Percentiles rank a stretch among this genome's conserved stretches.
Evolutionary conservation across 2,888 invertebrate species (phyloP).

Genomic region (Parochlus steinenii): DNA sequence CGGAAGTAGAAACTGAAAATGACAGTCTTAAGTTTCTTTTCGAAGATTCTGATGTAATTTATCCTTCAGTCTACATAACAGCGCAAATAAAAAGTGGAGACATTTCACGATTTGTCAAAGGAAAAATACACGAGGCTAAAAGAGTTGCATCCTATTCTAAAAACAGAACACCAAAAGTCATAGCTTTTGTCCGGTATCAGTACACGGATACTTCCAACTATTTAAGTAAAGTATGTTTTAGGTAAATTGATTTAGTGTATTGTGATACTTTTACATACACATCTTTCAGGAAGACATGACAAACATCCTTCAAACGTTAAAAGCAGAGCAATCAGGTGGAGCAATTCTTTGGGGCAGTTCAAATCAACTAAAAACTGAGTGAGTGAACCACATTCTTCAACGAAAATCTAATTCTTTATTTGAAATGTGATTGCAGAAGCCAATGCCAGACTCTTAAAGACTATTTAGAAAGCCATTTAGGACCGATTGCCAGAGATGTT

Average conservation of each 20-base stretch:
- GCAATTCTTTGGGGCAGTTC: slow-evolving; percentile 63
- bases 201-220: slow-evolving; percentile 44
- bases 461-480: slow-evolving; percentile 1
- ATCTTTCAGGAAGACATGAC: slow-evolving; percentile 38
- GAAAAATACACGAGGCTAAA: slow-evolving; percentile 44
- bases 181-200: slow-evolving; percentile 55
- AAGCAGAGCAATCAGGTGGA: slow-evolving; percentile 37
- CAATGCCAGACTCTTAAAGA: slow-evolving; percentile 3
- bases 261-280: slow-evolving; percentile 9
- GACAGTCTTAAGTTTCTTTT: slow-evolving; percentile 53
- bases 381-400: no score
- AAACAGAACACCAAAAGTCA: slow-evolving; percentile 27
- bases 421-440: no score
- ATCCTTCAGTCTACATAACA: slow-evolving; percentile 54
- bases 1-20: slow-evolving; percentile 8
- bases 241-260: neutral
- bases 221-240: slow-evolving; percentile 34
- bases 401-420: no score
- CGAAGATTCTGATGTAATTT: slow-evolving; percentile 40
- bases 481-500: slow-evolving; percentile 1
- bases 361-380: slow-evolving; percentile 44
- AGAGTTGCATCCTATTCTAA: slow-evolving; percentile 28
- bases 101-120: slow-evolving; percentile 38
- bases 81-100: slow-evolving; percentile 31
- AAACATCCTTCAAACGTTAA: slow-evolving; percentile 22